Conservation (phyloP, 2,797 vertebrate species). For the Steatocranus sp. region DNA sequence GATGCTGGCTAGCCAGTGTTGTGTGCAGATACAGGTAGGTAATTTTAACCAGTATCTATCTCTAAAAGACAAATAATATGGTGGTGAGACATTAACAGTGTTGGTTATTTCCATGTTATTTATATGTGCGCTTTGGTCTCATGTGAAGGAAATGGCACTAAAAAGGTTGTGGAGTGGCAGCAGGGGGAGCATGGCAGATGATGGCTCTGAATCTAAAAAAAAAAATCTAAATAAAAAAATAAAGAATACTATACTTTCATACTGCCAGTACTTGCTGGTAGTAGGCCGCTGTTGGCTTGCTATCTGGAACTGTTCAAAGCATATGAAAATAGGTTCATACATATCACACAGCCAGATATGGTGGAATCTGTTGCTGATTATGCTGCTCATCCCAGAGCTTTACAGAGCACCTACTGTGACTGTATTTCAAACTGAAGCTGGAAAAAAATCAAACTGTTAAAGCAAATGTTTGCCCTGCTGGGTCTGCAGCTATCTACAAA, state of each 20-base stretch:
- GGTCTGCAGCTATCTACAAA: slow-evolving; percentile 37
- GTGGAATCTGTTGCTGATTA: slow-evolving; percentile 47
- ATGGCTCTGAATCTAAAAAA: slow-evolving; percentile 30
- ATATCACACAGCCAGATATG: slow-evolving; percentile 46
- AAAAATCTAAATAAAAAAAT: neutral
- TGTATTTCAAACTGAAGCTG: slow-evolving; percentile 43
- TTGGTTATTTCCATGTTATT: neutral
- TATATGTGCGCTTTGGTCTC: neutral
- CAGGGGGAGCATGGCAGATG: neutral
- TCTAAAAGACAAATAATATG: neutral
- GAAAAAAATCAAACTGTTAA: slow-evolving; percentile 42
- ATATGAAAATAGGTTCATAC: slow-evolving; percentile 59
- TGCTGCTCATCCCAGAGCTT: slow-evolving; percentile 38
- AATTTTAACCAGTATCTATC: neutral
- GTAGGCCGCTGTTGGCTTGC: slow-evolving; percentile 22
- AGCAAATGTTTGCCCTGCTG: slow-evolving; percentile 61
- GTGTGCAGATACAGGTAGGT: neutral
- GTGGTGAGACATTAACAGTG: neutral
- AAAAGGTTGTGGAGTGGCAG: neutral
- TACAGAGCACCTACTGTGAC: slow-evolving; percentile 48
- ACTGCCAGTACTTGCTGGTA: slow-evolving; percentile 1
- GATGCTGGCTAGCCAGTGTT: neutral
- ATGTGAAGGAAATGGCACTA: neutral
- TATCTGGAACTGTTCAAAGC: slow-evolving; percentile 58
- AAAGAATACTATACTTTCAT: neutral